Conservation (phyloP, 2,113 vertebrate genomes). For the Sinocyclocheilus rhinocerous region DNA sequence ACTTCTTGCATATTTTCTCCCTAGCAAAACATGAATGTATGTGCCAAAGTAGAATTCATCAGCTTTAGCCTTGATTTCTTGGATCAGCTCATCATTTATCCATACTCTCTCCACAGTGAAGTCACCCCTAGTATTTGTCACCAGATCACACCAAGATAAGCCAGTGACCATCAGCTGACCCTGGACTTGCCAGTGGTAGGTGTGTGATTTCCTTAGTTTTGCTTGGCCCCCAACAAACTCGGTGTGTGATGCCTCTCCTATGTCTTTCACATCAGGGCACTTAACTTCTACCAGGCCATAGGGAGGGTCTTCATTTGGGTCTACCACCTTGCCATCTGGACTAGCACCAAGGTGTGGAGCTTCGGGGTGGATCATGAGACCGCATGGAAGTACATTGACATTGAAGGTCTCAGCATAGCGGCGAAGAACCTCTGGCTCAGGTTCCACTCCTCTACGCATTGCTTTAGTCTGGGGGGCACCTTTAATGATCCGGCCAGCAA, state of each 20-base stretch:
- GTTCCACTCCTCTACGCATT: neutral
- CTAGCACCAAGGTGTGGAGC: neutral
- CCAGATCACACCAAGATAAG: too few relatives aligned
- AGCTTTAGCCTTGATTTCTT: too few relatives aligned
- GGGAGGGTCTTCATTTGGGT: neutral
- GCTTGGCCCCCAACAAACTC: too few relatives aligned
- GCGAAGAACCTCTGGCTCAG: neutral
- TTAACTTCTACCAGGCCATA: neutral
- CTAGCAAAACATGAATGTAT: too few relatives aligned
- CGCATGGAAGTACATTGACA: neutral
- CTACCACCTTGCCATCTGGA: neutral
- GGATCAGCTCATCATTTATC: too few relatives aligned
- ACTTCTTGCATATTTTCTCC: too few relatives aligned
- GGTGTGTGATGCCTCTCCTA: neutral
- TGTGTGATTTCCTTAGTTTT: too few relatives aligned
- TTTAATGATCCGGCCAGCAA: neutral
- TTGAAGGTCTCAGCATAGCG: neutral
- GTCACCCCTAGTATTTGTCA: too few relatives aligned
- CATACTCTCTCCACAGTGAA: too few relatives aligned
- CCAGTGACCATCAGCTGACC: too few relatives aligned
- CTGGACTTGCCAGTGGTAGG: too few relatives aligned
- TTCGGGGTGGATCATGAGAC: neutral
- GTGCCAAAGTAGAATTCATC: too few relatives aligned
- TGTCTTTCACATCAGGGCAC: constrained; percentile 4
- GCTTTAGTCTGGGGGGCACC: neutral